Base-by-base conservation (phyloP, 1,140 invertebrate species). In the Cheumatopsyche charites region DNA sequence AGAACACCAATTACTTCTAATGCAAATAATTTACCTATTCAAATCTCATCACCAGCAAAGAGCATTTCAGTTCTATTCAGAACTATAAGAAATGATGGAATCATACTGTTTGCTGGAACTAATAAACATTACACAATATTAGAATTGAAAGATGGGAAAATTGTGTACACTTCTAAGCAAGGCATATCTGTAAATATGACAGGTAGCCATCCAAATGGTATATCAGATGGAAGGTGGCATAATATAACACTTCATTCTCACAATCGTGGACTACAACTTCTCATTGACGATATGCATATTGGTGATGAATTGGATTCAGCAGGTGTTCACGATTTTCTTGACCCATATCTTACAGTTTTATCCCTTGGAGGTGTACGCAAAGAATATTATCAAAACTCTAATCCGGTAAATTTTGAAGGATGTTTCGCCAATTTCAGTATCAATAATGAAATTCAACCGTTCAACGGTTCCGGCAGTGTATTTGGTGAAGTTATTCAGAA, bases 341-440 rank as follows among this genome's bases (percentile, higher is more conserved):
- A 96, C 82, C 94, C 94, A 1, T 96, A 96, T 78, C 81, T 97
- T 7, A 93, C 93, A 0, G 85, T 88, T 3, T 78, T 97, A 1
- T 90, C 88, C 0, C 78, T 96, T 52, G 95, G 94, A 23, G 94
- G 93, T 15, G 86, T 88, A 0, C 85, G 86, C 74, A 78, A 82
- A 5, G 89, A 89, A 77, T 85, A 86, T 79, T 78, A 85, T 58
- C 81, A 85, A 71, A 83, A 86, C 67, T 77, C 80, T 13, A 79
- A 80, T 12, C 84, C 86, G 12, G 82, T 82, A 17, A 86, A 83
- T 76, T 97, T 97, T 80, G 90, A 91, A 80, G 96, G 96, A 11
- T 98, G 96, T 77, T 82, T 98, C 41, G 90, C 92, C 0, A 94
- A 95, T 78, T 94, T 98, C 78, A 91, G 89, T 1, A 87, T 98